Evolutionary conservation across 2,888 invertebrate species (phyloP), one percentile per base, ranked within the genome.

Genomic region (Synanthedon formicaeformis): DNA sequence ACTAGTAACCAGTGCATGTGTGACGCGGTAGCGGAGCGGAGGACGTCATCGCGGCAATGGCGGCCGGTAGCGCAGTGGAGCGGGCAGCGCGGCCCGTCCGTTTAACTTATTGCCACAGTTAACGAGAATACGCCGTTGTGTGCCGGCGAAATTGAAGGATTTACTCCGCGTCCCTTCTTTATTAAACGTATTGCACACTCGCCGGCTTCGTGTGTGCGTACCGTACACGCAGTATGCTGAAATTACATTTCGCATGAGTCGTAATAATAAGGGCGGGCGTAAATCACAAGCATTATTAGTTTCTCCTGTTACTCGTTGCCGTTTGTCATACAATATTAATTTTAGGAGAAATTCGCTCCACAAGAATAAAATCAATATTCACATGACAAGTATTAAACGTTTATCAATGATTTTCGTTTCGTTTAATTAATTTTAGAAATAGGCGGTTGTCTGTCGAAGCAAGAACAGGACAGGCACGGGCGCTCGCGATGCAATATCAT

Each of bases 211-310:
- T 71, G 75, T 80, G 78, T 81, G 81, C 63, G 79, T 78, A 64
- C 56, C 59, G 67, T 75, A 78, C 77, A 78, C 78, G 78, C 78
- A 78, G 77, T 78, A 78, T 76, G 77, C 81, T 83, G 80, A 86
- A 86, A 87, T 86, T 86, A 86, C 85, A 84, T 86, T 86, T 87
- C 85, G 81, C 86, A 82, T 85, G 85, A 87, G 83, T 85, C 81
- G 87, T 87, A 87, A 87, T 86, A 86, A 84, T 85, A 84, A 82
- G 84, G 84, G 83, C 76, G 81, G 76, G 78, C 82, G 84, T 86
- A 86, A 85, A 86, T 86, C 86, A 86, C 81, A 73, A 74, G 75
- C 81, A 81, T 83, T 86, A 86, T 86, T 87, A 87, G 84, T 86
- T 86, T 86, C 81, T 81, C 81, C 74, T 75, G 77, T 82, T 80